Percentiles rank a stretch among this genome's conserved stretches.
phyloP scores from a whole-genome alignment of 2,888 invertebrate genomes.

The Lamellibrachia satsuma region DNA sequence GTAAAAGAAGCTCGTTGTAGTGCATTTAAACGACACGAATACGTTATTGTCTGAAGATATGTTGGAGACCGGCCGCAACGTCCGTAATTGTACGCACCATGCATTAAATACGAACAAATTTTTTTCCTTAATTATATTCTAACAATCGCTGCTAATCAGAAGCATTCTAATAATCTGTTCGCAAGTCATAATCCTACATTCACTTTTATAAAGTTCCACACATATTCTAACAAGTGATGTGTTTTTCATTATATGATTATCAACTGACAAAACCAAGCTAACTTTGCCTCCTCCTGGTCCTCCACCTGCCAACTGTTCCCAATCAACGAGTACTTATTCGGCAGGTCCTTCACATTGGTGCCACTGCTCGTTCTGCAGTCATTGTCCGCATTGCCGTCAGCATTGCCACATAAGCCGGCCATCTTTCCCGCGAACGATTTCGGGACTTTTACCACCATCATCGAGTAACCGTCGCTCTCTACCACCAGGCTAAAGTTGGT shows the following conservation, averaged over 20 bases:
- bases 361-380: constrained; percentile 22
- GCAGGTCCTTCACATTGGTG: constrained; percentile 8
- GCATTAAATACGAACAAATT: too few species aligned
- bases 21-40: too few species aligned
- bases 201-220: too few species aligned
- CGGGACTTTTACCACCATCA: constrained; percentile 22
- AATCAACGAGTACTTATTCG: not conserved
- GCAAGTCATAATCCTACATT: too few species aligned
- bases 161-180: too few species aligned
- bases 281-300: constrained; percentile 5
- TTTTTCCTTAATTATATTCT: too few species aligned
- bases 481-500: constrained; percentile 31
- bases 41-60: too few species aligned
- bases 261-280: not conserved
- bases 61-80: too few species aligned
- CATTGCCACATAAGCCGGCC: constrained; percentile 25
- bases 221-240: too few species aligned
- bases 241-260: not conserved
- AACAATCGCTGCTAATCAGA: too few species aligned
- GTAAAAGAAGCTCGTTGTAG: too few species aligned
- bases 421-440: not conserved
- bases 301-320: constrained; percentile 28
- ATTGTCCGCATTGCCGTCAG: not conserved
- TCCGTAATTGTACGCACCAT: too few species aligned
- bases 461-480: constrained; percentile 27